phyloP scores from a whole-genome alignment of 23 tunicate species.

The Phallusia fumigata region DNA sequence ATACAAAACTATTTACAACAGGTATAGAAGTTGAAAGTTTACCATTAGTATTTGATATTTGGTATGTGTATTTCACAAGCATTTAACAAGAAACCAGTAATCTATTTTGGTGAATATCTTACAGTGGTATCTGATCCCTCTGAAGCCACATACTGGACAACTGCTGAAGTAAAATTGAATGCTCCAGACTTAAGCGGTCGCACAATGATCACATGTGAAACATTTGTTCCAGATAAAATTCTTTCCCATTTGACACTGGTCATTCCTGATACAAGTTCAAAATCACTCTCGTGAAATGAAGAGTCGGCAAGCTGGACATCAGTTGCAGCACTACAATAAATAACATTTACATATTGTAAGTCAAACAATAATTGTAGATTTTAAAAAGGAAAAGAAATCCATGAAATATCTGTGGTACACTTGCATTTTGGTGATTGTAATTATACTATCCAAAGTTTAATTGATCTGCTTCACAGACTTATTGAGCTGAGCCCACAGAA shows the following conservation, averaged over 20 bases:
- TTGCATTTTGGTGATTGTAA: no score
- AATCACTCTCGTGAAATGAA: conserved; percentile 66
- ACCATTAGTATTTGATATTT: no score
- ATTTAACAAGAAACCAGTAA: background rate
- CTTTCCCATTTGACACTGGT: conserved; percentile 76
- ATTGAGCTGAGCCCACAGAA: no score
- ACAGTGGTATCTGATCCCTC: conserved; percentile 86
- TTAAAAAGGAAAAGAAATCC: no score
- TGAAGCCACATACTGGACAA: conserved; percentile 86
- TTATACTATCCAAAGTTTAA: no score
- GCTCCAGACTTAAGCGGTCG: conserved; percentile 57
- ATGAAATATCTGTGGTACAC: no score
- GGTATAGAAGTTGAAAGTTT: no score
- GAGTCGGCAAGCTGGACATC: conserved; percentile 90
- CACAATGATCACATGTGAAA: conserved; percentile 67
- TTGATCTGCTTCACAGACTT: no score
- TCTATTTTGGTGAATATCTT: conserved; percentile 5
- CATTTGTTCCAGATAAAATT: conserved; percentile 59
- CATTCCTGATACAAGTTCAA: conserved; percentile 64
- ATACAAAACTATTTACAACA: no score
- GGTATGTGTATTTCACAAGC: no score
- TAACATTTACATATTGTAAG: no score
- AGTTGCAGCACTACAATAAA: conserved; percentile 68
- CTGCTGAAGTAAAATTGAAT: conserved; percentile 83
- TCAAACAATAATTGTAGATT: no score